Evolutionary conservation across 1,140 invertebrate genomes (phyloP).

Genomic region (Zaprionus tsacasi): DNA sequence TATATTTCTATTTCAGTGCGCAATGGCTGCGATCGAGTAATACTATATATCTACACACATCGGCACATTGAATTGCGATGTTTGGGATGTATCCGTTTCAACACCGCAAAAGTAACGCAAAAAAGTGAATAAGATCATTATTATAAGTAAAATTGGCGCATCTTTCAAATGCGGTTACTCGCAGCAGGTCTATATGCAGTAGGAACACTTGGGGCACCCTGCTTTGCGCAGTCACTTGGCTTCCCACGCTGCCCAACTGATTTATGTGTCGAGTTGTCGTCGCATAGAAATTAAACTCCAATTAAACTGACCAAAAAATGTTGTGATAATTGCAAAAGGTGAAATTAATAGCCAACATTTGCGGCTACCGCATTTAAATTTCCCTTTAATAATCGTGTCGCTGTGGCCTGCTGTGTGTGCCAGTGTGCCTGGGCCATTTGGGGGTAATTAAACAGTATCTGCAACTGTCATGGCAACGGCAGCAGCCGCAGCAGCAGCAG

Average conservation of each 20-base stretch:
- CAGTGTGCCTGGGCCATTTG: slow-evolving; percentile 41
- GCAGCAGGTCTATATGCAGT: background rate
- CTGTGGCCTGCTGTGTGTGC: background rate
- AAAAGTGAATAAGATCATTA: too few species aligned
- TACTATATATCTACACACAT: too few species aligned
- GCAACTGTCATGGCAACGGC: slow-evolving; percentile 56
- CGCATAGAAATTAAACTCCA: slow-evolving; percentile 65
- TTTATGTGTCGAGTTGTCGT: slow-evolving; percentile 52
- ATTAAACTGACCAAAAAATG: slow-evolving; percentile 75
- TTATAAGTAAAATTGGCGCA: too few species aligned
- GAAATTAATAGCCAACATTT: slow-evolving; percentile 78
- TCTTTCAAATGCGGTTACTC: too few species aligned
- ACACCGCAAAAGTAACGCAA: too few species aligned
- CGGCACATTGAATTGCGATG: too few species aligned
- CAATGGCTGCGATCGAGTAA: too few species aligned
- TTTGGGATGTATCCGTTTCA: too few species aligned
- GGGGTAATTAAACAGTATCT: slow-evolving; percentile 76
- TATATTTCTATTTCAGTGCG: too few species aligned
- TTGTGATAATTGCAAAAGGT: slow-evolving; percentile 72
- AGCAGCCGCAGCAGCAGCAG: background rate
- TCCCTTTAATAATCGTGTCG: slow-evolving; percentile 68
- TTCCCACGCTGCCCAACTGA: background rate
- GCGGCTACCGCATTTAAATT: slow-evolving; percentile 62
- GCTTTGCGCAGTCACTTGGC: background rate
- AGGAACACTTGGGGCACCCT: background rate